Evolutionary conservation across 1,140 invertebrate genomes (phyloP).

Genomic region (Drosophila nikananu): DNA sequence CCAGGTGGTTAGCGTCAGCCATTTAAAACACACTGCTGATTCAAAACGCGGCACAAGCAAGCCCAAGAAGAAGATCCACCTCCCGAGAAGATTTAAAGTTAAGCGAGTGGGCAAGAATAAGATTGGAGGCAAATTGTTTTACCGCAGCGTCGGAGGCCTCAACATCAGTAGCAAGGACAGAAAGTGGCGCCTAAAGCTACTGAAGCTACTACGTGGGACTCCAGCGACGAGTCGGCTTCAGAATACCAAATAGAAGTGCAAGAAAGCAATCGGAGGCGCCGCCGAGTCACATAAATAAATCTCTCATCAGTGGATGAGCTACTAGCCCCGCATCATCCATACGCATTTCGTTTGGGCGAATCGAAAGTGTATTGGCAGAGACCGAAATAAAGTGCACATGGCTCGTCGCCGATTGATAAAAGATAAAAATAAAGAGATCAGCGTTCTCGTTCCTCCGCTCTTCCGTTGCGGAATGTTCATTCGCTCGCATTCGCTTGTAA

Average conservation of each 20-base stretch:
- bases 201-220: background rate
- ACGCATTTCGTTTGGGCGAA: constrained; percentile 30
- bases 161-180: too few species aligned
- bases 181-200: too few species aligned
- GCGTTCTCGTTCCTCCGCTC: constrained; percentile 10
- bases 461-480: constrained; percentile 50
- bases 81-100: background rate
- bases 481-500: constrained; percentile 76
- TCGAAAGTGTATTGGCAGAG: constrained; percentile 67
- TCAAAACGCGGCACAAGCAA: too few species aligned
- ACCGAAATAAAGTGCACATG: constrained; percentile 73
- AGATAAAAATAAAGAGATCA: constrained; percentile 79
- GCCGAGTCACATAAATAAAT: background rate
- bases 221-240: background rate
- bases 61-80: background rate
- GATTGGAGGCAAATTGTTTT: too few species aligned
- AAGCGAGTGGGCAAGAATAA: background rate
- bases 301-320: background rate
- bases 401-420: constrained; percentile 74
- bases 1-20: background rate
- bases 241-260: background rate
- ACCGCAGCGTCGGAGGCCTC: too few species aligned
- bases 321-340: constrained; percentile 8
- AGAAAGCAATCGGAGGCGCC: background rate
- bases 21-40: too few species aligned